These are phyloP conservation scores for Agriopis marginaria DNA, from an alignment of 2,888 invertebrate genomes.

Conservation along the genomic window DNA sequence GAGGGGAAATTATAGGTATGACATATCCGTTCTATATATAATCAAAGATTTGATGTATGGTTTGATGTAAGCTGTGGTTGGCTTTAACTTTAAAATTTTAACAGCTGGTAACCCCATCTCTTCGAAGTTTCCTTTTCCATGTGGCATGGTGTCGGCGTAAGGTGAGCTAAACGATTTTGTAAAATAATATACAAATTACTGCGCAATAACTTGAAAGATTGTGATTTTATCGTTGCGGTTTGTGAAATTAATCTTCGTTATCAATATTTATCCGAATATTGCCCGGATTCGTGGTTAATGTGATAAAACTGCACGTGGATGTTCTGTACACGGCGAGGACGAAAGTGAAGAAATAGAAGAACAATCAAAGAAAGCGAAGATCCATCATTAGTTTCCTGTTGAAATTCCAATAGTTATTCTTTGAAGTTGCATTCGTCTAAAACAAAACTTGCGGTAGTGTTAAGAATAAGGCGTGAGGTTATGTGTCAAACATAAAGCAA, in stretches of 20 bases:
- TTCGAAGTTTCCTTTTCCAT: slow-evolving; percentile 75
- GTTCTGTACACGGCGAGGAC: slow-evolving; percentile 10
- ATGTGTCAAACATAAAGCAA: slow-evolving; percentile 46
- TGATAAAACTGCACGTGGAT: slow-evolving; percentile 44
- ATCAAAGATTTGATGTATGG: too few relatives aligned
- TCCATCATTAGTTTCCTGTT: background rate
- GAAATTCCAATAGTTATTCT: background rate
- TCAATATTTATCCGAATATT: slow-evolving; percentile 2
- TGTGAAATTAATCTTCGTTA: slow-evolving; percentile 12
- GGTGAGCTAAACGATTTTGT: slow-evolving; percentile 72
- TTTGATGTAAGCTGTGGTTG: too few relatives aligned
- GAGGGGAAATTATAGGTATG: too few relatives aligned
- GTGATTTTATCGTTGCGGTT: slow-evolving; percentile 13
- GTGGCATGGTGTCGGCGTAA: slow-evolving; percentile 85
- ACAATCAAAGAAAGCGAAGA: slow-evolving; percentile 16
- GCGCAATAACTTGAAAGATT: slow-evolving; percentile 46
- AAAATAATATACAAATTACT: slow-evolving; percentile 56
- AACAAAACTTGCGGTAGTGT: slow-evolving; percentile 15
- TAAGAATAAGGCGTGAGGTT: slow-evolving; percentile 48
- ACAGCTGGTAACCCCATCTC: slow-evolving; percentile 8
- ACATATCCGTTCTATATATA: too few relatives aligned
- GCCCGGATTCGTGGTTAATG: slow-evolving; percentile 18
- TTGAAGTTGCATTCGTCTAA: background rate
- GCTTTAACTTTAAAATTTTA: slow-evolving; percentile 3
- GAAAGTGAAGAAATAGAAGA: slow-evolving; percentile 33